A percentile compares a stretch with the other conserved stretches of the same genome.
phyloP scores from a whole-genome alignment of 2,113 vertebrate species.

The Phalacrocorax pelagicus region DNA sequence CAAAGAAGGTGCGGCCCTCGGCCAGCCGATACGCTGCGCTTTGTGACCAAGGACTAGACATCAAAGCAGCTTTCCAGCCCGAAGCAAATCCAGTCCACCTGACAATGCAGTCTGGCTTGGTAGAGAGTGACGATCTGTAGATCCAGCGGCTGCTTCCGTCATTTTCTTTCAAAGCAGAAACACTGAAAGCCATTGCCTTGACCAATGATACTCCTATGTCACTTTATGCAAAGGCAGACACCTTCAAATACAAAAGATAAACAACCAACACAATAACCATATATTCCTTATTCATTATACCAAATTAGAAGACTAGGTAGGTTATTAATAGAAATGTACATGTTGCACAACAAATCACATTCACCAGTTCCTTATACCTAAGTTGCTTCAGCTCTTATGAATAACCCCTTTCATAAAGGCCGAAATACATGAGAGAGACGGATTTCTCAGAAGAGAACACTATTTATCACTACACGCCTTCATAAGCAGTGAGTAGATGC shows the following conservation, averaged over 20 bases:
- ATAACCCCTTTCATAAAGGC: slow-evolving; percentile 55
- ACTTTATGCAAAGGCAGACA: slow-evolving; percentile 72
- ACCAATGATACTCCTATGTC: slow-evolving; percentile 70
- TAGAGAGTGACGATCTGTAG: slow-evolving; percentile 97
- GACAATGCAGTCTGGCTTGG: slow-evolving; percentile 80
- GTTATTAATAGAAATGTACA: slow-evolving; percentile 67
- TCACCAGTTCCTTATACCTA: slow-evolving; percentile 56
- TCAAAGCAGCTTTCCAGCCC: slow-evolving; percentile 96
- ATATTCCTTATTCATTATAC: slow-evolving; percentile 73
- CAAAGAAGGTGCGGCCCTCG: slow-evolving; percentile 93
- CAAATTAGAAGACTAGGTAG: slow-evolving; percentile 73
- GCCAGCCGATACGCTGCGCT: slow-evolving; percentile 95
- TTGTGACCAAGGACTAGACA: slow-evolving; percentile 95
- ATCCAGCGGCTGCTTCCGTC: neutral
- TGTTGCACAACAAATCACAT: slow-evolving; percentile 69
- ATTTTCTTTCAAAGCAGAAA: slow-evolving; percentile 58
- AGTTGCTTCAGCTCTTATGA: slow-evolving; percentile 47
- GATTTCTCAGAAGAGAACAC: neutral
- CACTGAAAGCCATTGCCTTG: slow-evolving; percentile 70
- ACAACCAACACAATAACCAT: slow-evolving; percentile 64
- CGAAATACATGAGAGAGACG: slow-evolving; percentile 48
- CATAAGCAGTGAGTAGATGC: slow-evolving; percentile 28
- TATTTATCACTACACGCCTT: slow-evolving; percentile 47
- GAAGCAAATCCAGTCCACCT: slow-evolving; percentile 87
- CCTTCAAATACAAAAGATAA: slow-evolving; percentile 70